Conservation (phyloP, 2,888 invertebrate genomes). For the Sminthurides aquaticus region DNA sequence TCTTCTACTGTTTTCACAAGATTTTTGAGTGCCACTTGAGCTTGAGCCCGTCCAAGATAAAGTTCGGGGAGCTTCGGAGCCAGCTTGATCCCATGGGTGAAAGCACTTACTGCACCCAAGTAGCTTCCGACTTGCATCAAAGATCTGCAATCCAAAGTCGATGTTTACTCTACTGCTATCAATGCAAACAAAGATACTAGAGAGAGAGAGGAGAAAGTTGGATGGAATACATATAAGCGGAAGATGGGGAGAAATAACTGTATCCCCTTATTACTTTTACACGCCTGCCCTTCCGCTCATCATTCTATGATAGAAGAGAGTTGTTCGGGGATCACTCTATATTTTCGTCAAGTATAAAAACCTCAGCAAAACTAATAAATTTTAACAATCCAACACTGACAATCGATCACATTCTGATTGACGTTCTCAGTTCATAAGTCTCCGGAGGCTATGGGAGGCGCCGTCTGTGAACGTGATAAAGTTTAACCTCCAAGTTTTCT, state of each 20-base stretch:
- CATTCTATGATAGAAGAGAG: too few relatives aligned
- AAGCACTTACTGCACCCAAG: conserved; percentile 73
- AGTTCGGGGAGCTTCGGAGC: conserved; percentile 65
- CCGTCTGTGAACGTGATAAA: neutral
- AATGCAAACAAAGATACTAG: neutral
- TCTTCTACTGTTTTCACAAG: conserved; percentile 62
- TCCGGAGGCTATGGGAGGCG: neutral
- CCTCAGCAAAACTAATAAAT: too few relatives aligned
- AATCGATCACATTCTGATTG: neutral
- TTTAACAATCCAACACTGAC: neutral
- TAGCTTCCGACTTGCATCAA: conserved; percentile 68
- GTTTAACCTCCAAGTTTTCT: neutral
- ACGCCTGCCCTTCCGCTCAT: too few relatives aligned
- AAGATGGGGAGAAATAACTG: too few relatives aligned
- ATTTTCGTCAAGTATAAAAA: too few relatives aligned
- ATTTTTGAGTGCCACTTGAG: conserved; percentile 70
- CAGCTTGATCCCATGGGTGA: conserved; percentile 66
- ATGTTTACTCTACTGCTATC: too few relatives aligned
- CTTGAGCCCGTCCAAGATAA: conserved; percentile 67
- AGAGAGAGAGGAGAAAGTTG: neutral
- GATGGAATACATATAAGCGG: too few relatives aligned
- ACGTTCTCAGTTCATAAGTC: neutral
- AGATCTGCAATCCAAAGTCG: conserved; percentile 49
- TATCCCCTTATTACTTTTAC: too few relatives aligned
- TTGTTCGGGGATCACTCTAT: too few relatives aligned